Base-by-base conservation (phyloP, 2,797 vertebrate species). In the Scyliorhinus canicula region DNA sequence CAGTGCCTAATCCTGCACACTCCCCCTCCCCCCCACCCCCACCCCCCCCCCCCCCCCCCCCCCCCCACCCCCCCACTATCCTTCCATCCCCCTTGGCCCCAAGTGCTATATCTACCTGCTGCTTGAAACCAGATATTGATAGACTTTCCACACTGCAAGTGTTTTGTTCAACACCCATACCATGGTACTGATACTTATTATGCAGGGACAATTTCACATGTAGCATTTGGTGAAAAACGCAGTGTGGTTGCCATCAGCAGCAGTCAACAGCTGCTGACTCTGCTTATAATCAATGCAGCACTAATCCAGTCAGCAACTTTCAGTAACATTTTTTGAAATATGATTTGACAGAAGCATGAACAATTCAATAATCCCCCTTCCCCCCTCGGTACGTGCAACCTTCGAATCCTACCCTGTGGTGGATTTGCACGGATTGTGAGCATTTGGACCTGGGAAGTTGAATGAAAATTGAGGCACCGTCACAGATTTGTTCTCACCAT, bases 221-320 rank as follows among this genome's bases (percentile, higher is more conserved):
- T 63, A 40, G 24, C n/a, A 21, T n/a, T n/a, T n/a, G n/a, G n/a
- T n/a, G n/a, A n/a, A n/a, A n/a, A n/a, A n/a, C n/a, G n/a, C n/a
- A n/a, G n/a, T n/a, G n/a, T 24, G 3, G n/a, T 57, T 65, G n/a
- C n/a, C 57, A 91, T 91, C 88, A 91, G 88, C 60, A 65, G 40
- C 63, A 65, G 88, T 44, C 14, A 65, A 65, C 60, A 91, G 88
- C 88, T 91, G 88, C 60, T 91, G 88, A 91, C 88, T 91, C 21
- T 40, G 60, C 60, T 24, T 9, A 44, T 9, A 82, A 91, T 65
- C 88, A 65, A 4, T 44, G 40, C 40, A 4, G 21, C n/a, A 26
- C 26, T 63, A 91, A 91, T 26, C 11, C 7, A 65, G 88, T 91
- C 88, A 91, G 88, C 88, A 91, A 91, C 8, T 91, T 91, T 12